Evolutionary conservation across 2,888 invertebrate species (phyloP), one percentile per base, ranked within the genome.

Genomic region (Gymnocheta viridis): DNA sequence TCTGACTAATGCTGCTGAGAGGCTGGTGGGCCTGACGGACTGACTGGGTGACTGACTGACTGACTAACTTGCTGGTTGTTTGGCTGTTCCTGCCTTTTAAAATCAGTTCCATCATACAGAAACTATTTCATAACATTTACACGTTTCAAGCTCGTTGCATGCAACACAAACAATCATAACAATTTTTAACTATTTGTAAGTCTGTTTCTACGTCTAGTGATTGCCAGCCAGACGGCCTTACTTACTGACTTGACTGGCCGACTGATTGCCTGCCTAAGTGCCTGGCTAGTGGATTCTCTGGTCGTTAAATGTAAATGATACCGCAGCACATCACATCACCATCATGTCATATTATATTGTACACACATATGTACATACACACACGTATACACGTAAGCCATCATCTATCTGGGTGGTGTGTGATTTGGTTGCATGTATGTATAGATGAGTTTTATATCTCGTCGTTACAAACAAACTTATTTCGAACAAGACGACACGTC

Each of bases 301-400:
- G 60, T 78, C 67, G 62, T 81, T 73, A 81, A 77, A 84, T 84
- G 77, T 84, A 84, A 81, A 69, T 78, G 77, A 84, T 84, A 84
- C 69, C 73, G 54, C 58, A 74, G 17, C 62, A 69, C 56, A 74
- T 54, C 67, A 62, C 49, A 69, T 51, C 41, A 58, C 56, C 56
- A 79, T 54, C 72, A 79, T 72, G 64, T 51, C 70, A 76, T 56
- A 62, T 38, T 47, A 58, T 56, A 62, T 38, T 47, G 49, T 44
- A 62, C 62, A 22, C n/a, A 41, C 22, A 49, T 19, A 32, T 7
- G 32, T 4, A 12, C n/a, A 12, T 7, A 60, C 4, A 19, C 14
- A 22, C 17, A 10, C 4, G 19, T 9, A 14, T 4, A 60, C 14
- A 38, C 14, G n/a, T 70, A 41, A 17, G 17, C 51, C 70, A 70